Base-by-base conservation (phyloP, 2,888 invertebrate genomes). In the Orgyia antiqua region DNA sequence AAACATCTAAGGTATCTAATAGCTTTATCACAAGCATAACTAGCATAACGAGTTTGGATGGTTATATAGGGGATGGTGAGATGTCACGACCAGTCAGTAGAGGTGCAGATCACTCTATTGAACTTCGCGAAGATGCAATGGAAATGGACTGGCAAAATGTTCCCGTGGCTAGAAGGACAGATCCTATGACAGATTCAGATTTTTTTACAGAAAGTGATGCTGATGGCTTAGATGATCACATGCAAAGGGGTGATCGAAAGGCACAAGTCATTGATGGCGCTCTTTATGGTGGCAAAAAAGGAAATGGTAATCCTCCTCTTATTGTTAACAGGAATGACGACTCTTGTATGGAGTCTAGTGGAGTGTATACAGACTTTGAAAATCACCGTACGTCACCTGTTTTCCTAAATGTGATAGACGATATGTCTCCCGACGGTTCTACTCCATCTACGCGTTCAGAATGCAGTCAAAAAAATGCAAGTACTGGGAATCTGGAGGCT, bases 61-160 rank as follows among this genome's bases (percentile, higher is more conserved):
- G 97, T 23, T 97, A 96, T 77, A 96, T 96, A 78, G 96, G 96
- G 6, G 95, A 95, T 74, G 95, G 95, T 3, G 95, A 95, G 80
- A 94, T 94, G 90, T 95, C 95, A 12, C 88, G 95, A 38, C 95
- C 95, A 0, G 94, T 93, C 0, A 95, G 95, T 53, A 89, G 95
- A 42, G 92, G 92, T 27, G 92, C 93, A 18, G 94, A 94, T 65
- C 92, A 92, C 62, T 92, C 93, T 3, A 88, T 88, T 50, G 89
- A 82, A 8, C 78, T 88, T 31, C 66, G 87, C 43, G 86, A 82
- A 49, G 86, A 88, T 51, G 84, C 73, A 10, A 73, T 87, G 37
- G 87, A 87, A 65, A 86, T 87, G 82, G 87, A 88, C 38, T 87
- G 87, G 82, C 87, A 88, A 51, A 88, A 88, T 65, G 88, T 89